These are phyloP conservation scores for Acanthis flammea DNA, from an alignment of 2,797 vertebrate genomes.

Conservation along the genomic window DNA sequence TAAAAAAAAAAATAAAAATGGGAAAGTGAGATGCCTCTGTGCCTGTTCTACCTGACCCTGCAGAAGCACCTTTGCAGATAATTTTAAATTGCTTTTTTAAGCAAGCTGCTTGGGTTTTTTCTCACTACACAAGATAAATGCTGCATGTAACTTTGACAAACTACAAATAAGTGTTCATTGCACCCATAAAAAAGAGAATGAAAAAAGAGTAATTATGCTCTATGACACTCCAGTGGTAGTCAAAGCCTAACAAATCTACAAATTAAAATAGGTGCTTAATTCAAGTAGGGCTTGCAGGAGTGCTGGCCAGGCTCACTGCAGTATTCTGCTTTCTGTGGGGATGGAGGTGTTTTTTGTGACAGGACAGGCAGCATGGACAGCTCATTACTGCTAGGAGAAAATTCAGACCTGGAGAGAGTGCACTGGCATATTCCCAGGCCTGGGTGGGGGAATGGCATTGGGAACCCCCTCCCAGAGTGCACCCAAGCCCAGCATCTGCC, in stretches of 20 bases:
- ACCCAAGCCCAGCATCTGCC: neutral
- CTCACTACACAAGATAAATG: neutral
- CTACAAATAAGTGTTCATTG: fast-evolving
- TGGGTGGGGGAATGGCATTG: neutral
- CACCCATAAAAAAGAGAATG: neutral
- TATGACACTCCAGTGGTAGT: neutral
- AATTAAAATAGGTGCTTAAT: neutral
- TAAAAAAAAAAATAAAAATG: neutral
- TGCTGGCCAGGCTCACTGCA: fast-evolving
- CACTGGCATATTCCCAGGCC: neutral
- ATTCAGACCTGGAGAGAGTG: neutral
- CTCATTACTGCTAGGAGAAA: neutral
- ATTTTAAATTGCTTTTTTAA: neutral
- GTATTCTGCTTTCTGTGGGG: neutral
- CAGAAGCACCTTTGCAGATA: neutral
- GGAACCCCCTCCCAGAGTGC: neutral
- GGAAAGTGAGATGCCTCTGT: neutral
- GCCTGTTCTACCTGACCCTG: neutral
- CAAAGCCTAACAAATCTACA: neutral
- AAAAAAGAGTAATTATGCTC: neutral
- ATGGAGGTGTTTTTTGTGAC: neutral
- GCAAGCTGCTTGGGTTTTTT: neutral
- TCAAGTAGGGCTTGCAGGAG: neutral
- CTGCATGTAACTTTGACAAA: neutral
- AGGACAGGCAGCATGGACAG: neutral